Conservation (phyloP, 1,140 invertebrate species). For the Drosophila grimshawi region DNA sequence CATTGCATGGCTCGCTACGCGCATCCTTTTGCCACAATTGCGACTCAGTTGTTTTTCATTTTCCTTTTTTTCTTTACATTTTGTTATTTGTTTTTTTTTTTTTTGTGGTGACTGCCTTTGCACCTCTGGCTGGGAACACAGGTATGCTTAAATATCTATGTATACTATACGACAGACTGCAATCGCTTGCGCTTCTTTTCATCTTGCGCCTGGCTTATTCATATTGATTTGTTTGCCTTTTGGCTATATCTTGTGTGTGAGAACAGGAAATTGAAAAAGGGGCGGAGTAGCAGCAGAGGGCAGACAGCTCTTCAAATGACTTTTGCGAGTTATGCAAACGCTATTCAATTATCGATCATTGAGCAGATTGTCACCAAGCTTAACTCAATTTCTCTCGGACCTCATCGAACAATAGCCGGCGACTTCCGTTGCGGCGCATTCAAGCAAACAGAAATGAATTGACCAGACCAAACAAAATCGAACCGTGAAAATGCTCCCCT, state of each 20-base stretch:
- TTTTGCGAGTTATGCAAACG: constrained; percentile 29
- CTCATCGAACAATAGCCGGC: constrained; percentile 19
- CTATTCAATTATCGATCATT: constrained; percentile 49
- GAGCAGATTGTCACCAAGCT: constrained; percentile 38
- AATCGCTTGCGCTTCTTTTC: constrained; percentile 60
- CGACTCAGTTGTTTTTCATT: constrained; percentile 25
- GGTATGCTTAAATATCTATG: neutral
- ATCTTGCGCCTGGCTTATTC: constrained; percentile 37
- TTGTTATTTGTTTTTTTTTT: neutral
- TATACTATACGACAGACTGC: constrained; percentile 2
- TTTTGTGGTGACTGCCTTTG: constrained; percentile 38
- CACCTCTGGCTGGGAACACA: constrained; percentile 35
- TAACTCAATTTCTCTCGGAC: constrained; percentile 22
- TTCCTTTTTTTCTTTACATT: constrained; percentile 4
- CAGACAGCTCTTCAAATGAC: constrained; percentile 18
- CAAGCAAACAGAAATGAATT: constrained; percentile 16
- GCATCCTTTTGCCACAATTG: constrained; percentile 19
- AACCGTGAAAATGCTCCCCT: constrained; percentile 46
- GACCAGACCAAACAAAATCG: constrained; percentile 13
- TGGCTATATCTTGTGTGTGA: constrained; percentile 62
- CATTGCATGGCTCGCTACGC: constrained; percentile 19
- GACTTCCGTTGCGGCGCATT: constrained; percentile 60
- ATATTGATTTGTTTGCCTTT: constrained; percentile 80
- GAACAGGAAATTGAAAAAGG: constrained; percentile 71
- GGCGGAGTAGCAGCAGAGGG: constrained; percentile 5